These are phyloP conservation scores for Reticulitermes speratus DNA, from an alignment of 1,140 invertebrate genomes.

Conservation along the genomic window DNA sequence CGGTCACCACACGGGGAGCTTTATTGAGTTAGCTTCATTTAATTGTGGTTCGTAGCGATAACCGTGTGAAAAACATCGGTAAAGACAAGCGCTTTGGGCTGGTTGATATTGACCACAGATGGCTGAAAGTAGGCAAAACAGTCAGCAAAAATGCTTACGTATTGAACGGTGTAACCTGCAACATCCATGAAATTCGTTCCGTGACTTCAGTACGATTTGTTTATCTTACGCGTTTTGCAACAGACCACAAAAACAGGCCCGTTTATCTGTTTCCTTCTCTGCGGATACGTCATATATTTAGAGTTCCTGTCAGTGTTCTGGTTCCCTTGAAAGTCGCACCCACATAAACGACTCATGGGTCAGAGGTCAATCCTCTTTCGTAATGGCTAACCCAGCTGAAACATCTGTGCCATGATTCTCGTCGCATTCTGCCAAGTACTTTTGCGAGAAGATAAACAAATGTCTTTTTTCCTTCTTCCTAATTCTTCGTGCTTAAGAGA, in stretches of 20 bases:
- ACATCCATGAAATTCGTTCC: too few species aligned
- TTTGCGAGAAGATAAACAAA: constrained; percentile 16
- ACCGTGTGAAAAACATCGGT: too few species aligned
- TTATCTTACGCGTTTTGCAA: background rate
- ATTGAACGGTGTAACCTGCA: too few species aligned
- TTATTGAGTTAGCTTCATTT: too few species aligned
- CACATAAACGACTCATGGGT: background rate
- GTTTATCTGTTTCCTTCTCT: background rate
- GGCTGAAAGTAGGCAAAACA: too few species aligned
- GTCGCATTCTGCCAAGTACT: background rate
- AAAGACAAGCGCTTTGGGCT: too few species aligned
- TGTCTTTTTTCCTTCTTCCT: background rate
- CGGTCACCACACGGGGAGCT: too few species aligned
- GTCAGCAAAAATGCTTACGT: too few species aligned
- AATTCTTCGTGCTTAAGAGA: background rate
- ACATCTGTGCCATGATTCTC: background rate
- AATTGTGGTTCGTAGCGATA: too few species aligned
- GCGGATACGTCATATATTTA: background rate
- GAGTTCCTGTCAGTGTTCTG: background rate
- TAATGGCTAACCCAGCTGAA: background rate
- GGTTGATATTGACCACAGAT: too few species aligned
- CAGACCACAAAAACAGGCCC: background rate
- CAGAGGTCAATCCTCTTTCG: background rate
- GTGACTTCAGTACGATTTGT: too few species aligned
- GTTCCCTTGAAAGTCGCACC: background rate